Conservation (phyloP, 2,113 vertebrate species). For the Takifugu flavidus region DNA sequence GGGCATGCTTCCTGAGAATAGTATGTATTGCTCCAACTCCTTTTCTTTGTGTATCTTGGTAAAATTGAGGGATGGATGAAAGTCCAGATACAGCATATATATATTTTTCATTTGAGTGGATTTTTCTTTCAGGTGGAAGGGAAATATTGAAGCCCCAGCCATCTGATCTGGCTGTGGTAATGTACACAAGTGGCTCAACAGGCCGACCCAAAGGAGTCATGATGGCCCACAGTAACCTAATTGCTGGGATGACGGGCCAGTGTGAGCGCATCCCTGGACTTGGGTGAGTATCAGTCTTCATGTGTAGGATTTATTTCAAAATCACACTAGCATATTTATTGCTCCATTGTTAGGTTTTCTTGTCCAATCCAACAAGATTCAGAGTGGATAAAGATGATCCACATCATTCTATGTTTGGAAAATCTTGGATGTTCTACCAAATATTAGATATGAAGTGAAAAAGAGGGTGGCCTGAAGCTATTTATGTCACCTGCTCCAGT, state of each 20-base stretch:
- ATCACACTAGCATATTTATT: neutral
- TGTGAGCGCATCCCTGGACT: conserved; percentile 93
- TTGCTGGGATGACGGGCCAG: conserved; percentile 94
- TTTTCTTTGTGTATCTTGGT: conserved; percentile 1
- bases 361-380: neutral
- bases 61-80: neutral
- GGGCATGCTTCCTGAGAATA: conserved; percentile 85
- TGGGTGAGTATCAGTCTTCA: conserved; percentile 78
- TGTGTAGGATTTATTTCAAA: neutral
- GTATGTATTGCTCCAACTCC: conserved; percentile 71
- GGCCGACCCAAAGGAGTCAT: conserved; percentile 95
- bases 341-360: too few species aligned
- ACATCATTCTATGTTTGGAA: too few species aligned
- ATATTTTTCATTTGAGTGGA: neutral
- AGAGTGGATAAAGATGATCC: neutral
- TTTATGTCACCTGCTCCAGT: too few species aligned
- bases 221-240: conserved; percentile 92
- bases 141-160: conserved; percentile 77
- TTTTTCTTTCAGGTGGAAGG: conserved; percentile 69
- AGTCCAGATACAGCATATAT: neutral
- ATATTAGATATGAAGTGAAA: neutral
- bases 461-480: neutral
- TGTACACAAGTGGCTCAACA: conserved; percentile 98
- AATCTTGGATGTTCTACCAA: neutral
- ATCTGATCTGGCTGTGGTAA: conserved; percentile 89